Base-by-base conservation (phyloP, 2,113 vertebrate species). In the Chinchilla lanigera region DNA sequence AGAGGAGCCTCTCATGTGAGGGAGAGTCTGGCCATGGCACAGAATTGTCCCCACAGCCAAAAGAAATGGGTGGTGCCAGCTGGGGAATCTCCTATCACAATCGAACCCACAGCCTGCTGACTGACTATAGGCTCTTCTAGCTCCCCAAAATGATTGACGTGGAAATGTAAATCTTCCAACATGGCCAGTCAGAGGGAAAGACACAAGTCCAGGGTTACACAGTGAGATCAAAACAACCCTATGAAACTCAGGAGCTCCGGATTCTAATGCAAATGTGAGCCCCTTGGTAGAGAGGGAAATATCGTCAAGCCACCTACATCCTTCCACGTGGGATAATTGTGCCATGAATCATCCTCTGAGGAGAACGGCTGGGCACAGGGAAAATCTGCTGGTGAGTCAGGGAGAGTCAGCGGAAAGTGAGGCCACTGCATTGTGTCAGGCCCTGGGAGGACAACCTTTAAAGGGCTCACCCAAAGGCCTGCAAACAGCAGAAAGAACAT, bases 281-380 rank as follows among this genome's bases (percentile, higher is more conserved):
- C 38, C 63, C 41, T 11, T 28, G 65, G 93, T 93, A 85, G 0
- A 90, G 35, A 93, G n/a, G 86, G 56, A 93, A 88, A 95, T 89
- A 69, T 17, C 20, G 0, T 86, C 88, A 58, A 10, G 44, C 78
- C n/a, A 81, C 75, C 47, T 58, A 41, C 28, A 3, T 69, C 89
- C 26, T 86, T n/a, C 63, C 67, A 54, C 19, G 0, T 19, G 16
- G 58, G 58, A 56, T 95, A 41, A 56, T 3, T 20, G 77, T 77
- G 50, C 87, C 63, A 12, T 97, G 97, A 97, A 2, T 97, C 94
- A 97, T 24, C 54, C 50, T 61, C 69, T 28, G 26, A 61, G 63
- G 75, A 94, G 50, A 77, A 84, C 0, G 30, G 44, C 44, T 3
- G 4, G 52, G 12, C 17, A 26, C 44, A 33, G 84, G 52, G 52